Percentiles rank a stretch among this genome's conserved stretches.
Evolutionary conservation across 2,113 vertebrate genomes (phyloP).

Genomic region (Daphoenositta chrysoptera): DNA sequence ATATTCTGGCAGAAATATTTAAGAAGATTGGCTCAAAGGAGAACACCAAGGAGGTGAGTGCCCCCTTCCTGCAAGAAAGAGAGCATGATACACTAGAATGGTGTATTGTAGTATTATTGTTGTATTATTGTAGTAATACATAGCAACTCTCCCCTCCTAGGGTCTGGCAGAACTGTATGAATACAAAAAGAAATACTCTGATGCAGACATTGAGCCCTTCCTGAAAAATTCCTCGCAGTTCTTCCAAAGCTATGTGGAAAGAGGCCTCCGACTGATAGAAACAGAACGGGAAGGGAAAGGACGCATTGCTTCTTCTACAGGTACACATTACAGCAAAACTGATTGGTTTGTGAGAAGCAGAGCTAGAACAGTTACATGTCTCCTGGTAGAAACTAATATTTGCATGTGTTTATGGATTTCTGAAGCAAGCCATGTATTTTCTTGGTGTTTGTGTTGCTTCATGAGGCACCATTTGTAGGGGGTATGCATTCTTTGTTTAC

Average conservation of each 20-base stretch:
- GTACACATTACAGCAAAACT: constrained; percentile 38
- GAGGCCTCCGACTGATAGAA: constrained; percentile 94
- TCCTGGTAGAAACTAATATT: not conserved
- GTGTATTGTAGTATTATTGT: no score
- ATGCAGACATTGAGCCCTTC: constrained; percentile 95
- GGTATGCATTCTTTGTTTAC: not conserved
- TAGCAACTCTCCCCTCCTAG: constrained; percentile 60
- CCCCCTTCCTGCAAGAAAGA: not conserved
- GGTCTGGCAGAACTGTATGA: constrained; percentile 95
- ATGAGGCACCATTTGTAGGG: not conserved
- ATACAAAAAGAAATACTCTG: constrained; percentile 96
- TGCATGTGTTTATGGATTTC: not conserved
- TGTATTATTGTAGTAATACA: not conserved
- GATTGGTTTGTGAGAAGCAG: not conserved
- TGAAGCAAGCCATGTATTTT: not conserved
- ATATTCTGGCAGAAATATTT: constrained; percentile 97
- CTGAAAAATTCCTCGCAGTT: constrained; percentile 95
- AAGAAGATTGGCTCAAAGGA: constrained; percentile 99
- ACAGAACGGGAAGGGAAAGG: constrained; percentile 91
- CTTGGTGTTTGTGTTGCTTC: not conserved
- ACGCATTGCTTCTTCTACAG: constrained; percentile 83
- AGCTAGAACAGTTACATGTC: not conserved
- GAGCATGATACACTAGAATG: not conserved
- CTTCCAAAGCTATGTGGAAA: constrained; percentile 98
- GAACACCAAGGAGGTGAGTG: constrained; percentile 93